Conservation (phyloP, 1,140 invertebrate genomes). For the Rhynchophorus ferrugineus region DNA sequence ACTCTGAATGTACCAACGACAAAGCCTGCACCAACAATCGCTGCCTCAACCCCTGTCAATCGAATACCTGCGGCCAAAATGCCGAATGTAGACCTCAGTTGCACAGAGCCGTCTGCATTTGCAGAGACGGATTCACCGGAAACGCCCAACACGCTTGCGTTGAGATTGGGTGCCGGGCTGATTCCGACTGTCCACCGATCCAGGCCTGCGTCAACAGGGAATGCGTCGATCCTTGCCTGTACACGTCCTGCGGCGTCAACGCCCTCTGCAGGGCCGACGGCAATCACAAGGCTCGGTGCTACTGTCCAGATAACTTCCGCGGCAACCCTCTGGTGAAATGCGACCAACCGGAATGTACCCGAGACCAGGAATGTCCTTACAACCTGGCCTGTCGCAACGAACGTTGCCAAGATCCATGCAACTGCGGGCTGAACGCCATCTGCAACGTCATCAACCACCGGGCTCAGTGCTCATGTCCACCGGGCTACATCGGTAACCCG, state of each 20-base stretch:
- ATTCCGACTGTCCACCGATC: conserved; percentile 73
- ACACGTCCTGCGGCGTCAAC: conserved; percentile 73
- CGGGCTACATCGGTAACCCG: conserved; percentile 75
- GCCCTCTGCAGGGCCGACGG: conserved; percentile 67
- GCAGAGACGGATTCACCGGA: conserved; percentile 74
- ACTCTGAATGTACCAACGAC: conserved; percentile 75
- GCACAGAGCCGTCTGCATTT: conserved; percentile 77
- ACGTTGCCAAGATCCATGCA: conserved; percentile 72
- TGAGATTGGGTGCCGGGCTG: conserved; percentile 75
- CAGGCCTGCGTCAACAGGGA: conserved; percentile 79
- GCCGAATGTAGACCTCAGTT: conserved; percentile 72
- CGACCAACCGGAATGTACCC: conserved; percentile 66
- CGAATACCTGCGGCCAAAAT: conserved; percentile 64
- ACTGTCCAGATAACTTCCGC: conserved; percentile 64
- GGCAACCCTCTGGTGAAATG: conserved; percentile 72
- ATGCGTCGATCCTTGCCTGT: conserved; percentile 72
- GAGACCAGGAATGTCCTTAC: conserved; percentile 64
- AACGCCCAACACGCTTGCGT: conserved; percentile 74
- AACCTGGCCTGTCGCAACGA: conserved; percentile 67
- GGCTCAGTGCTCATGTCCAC: conserved; percentile 71
- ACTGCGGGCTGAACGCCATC: conserved; percentile 58
- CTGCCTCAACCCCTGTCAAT: conserved; percentile 70
- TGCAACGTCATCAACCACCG: conserved; percentile 72
- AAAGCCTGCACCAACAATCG: conserved; percentile 72
- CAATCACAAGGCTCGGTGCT: conserved; percentile 69